These are phyloP conservation scores for Antitype chi DNA, from an alignment of 2,888 invertebrate genomes.

Conservation along the genomic window DNA sequence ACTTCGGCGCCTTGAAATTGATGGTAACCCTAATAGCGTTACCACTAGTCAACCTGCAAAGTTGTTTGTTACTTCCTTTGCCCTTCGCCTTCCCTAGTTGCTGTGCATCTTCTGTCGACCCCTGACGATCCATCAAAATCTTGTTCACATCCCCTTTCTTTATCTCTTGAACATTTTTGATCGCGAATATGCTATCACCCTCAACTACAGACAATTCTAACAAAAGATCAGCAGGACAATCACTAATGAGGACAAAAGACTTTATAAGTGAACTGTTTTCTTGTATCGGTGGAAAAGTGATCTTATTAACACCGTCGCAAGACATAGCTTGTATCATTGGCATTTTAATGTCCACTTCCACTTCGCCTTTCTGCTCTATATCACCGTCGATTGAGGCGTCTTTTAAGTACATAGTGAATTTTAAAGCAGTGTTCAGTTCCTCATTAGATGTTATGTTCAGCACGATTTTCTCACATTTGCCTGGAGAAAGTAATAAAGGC, in stretches of 20 bases:
- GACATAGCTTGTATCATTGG: constrained; percentile 85
- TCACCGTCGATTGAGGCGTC: constrained; percentile 82
- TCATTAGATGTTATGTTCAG: constrained; percentile 80
- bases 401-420: constrained; percentile 78
- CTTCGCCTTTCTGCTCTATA: constrained; percentile 74
- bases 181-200: constrained; percentile 79
- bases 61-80: constrained; percentile 79
- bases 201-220: constrained; percentile 79
- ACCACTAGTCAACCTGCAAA: constrained; percentile 82
- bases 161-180: constrained; percentile 84
- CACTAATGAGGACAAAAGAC: constrained; percentile 83
- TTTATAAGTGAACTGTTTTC: constrained; percentile 76
- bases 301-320: constrained; percentile 81
- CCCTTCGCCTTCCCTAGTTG: constrained; percentile 71
- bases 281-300: constrained; percentile 78
- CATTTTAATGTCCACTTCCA: constrained; percentile 80
- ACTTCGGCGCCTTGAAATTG: constrained; percentile 80
- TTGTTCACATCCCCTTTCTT: constrained; percentile 83
- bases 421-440: constrained; percentile 76
- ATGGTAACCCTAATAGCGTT: constrained; percentile 84
- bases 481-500: constrained; percentile 82
- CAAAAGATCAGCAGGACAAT: constrained; percentile 83
- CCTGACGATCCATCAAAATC: constrained; percentile 78
- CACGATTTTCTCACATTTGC: constrained; percentile 80
- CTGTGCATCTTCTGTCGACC: constrained; percentile 71